These are phyloP conservation scores for Tokudaia muenninki DNA, from an alignment of 2,797 vertebrate genomes.

Conservation along the genomic window DNA sequence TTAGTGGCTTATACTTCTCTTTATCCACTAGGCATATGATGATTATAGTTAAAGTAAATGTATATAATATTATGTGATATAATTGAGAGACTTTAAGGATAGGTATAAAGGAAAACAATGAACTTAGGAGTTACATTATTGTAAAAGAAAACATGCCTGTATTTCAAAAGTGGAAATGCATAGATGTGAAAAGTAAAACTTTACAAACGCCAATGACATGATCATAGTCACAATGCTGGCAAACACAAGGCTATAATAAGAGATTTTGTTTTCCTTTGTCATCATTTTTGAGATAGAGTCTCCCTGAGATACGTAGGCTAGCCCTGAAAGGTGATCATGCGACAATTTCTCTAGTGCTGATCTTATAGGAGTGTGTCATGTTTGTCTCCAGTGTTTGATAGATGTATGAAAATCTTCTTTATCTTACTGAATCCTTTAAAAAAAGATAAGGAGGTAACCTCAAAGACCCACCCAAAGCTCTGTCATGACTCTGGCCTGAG, in stretches of 20 bases:
- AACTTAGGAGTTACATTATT: neutral
- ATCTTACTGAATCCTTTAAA: neutral
- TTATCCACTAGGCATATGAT: too few relatives aligned
- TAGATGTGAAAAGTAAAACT: too few relatives aligned
- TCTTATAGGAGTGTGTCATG: neutral
- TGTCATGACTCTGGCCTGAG: neutral
- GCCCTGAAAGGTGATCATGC: neutral
- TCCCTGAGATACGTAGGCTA: neutral
- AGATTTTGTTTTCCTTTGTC: neutral
- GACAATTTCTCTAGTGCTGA: neutral
- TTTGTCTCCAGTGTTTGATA: neutral
- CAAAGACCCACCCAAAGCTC: neutral
- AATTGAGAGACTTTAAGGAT: neutral
- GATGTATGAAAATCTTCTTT: neutral
- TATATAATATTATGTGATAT: neutral
- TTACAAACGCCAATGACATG: neutral
- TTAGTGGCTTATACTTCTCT: neutral
- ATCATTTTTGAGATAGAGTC: too few relatives aligned
- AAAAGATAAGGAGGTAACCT: neutral
- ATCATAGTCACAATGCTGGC: neutral
- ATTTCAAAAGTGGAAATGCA: too few relatives aligned
- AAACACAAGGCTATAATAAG: too few relatives aligned
- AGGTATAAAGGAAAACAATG: neutral
- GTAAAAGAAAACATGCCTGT: neutral
- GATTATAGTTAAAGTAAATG: too few relatives aligned